These are phyloP conservation scores for Ctenoplectra terminalis DNA, from an alignment of 1,140 invertebrate species.

Conservation along the genomic window DNA sequence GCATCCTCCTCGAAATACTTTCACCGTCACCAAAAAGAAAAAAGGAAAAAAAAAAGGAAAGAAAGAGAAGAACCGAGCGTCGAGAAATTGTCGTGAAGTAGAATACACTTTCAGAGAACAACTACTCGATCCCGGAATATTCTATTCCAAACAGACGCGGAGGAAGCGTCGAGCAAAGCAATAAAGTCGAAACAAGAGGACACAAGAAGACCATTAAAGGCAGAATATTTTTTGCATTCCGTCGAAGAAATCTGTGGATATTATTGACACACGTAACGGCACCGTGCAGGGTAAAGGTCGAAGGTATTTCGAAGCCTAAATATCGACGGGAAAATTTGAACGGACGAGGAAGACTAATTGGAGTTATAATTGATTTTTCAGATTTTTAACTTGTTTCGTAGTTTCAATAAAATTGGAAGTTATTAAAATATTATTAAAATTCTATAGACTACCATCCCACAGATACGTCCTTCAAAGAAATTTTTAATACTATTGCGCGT, in stretches of 20 bases:
- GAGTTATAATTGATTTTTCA: too few relatives aligned
- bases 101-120: conserved; percentile 10
- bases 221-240: conserved; percentile 24
- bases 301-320: neutral
- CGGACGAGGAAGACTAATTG: too few relatives aligned
- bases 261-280: conserved; percentile 43
- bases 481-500: too few relatives aligned
- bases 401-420: too few relatives aligned
- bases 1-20: conserved; percentile 27
- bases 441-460: too few relatives aligned
- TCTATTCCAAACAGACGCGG: conserved; percentile 33
- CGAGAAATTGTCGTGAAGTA: conserved; percentile 29
- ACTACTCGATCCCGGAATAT: conserved; percentile 1
- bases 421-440: too few relatives aligned
- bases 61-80: neutral
- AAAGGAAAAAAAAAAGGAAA: neutral
- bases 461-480: too few relatives aligned
- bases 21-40: conserved; percentile 6
- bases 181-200: conserved; percentile 43
- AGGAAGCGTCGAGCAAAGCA: conserved; percentile 4
- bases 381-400: too few relatives aligned
- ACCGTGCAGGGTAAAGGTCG: neutral
- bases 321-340: neutral
- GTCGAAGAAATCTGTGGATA: neutral
- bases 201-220: conserved; percentile 53